Base-by-base conservation (phyloP, 2,888 invertebrate genomes). In the Pseudococcus jackbeardsleyi region DNA sequence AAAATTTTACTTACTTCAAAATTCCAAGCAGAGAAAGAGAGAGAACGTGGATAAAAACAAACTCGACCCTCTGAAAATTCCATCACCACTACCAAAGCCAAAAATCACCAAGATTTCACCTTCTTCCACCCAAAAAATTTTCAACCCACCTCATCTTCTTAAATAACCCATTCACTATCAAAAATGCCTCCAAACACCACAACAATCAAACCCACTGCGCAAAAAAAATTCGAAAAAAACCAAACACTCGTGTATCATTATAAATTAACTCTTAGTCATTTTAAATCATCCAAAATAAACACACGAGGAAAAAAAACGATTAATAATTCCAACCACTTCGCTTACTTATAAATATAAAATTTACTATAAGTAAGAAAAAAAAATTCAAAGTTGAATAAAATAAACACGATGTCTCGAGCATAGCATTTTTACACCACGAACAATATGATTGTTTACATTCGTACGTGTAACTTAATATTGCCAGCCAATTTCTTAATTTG, bases 361-460 rank as follows among this genome's bases (percentile, higher is more conserved):
- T 59, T 50, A 46, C 1, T 12, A 46, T 46, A 11, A 11, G 46
- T 59, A 59, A 59, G 15, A 68, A 9, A 68, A 6, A 68, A 22
- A 68, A 12, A 68, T 26, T 68, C 19, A 50, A 12, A 59, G 9
- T 19, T 64, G 59, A 7, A 59, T 17, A 59, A 59, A 59, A 59
- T n/a, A 59, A 64, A 19, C 22, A 11, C 64, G 64, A 4, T 19
- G 22, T 3, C 3, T 33, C 26, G n/a, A 11, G 12, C 19, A n/a
- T n/a, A 33, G 12, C 72, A 17, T 72, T 72, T 72, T 72, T 33
- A 72, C 33, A 72, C 7, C 26, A 33, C 33, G 72, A 68, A 68
- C 72, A 33, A 72, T 46, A 82, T 82, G 19, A 46, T 82, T 82
- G 79, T 82, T 82, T 82, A 82, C 79, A 46, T 46, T 82, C 33